These are phyloP conservation scores for Hozukius guyotensis DNA, from an alignment of 2,797 vertebrate species.

Conservation along the genomic window DNA sequence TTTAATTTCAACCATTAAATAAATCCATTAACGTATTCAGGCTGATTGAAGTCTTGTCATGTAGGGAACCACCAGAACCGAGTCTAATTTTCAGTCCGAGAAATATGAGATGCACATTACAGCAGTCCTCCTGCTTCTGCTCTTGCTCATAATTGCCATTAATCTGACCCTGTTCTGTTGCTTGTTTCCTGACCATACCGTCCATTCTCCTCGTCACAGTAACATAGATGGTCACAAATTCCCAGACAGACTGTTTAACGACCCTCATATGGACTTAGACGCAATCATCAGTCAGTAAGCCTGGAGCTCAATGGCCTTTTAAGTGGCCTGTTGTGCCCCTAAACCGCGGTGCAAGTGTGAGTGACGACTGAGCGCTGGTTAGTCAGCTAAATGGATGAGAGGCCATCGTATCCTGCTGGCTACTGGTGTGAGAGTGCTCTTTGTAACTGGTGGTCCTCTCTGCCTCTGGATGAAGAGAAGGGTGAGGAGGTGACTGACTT, in stretches of 20 bases:
- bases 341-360: background rate
- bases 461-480: background rate
- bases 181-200: conserved; percentile 20
- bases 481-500: background rate
- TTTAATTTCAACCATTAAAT: background rate
- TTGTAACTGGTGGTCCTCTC: background rate
- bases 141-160: background rate
- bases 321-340: conserved; percentile 40
- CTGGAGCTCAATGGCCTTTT: conserved; percentile 36
- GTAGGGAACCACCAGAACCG: background rate
- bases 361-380: conserved; percentile 17
- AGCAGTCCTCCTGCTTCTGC: background rate
- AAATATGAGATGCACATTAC: background rate
- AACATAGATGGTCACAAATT: conserved; percentile 34
- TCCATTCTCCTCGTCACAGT: conserved; percentile 2
- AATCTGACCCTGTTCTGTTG: background rate
- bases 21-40: background rate
- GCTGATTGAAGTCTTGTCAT: background rate
- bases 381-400: conserved; percentile 35
- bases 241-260: conserved; percentile 55
- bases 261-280: conserved; percentile 33
- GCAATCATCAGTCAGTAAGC: conserved; percentile 53
- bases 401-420: conserved; percentile 30
- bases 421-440: conserved; percentile 23
- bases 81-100: background rate